phyloP scores from a whole-genome alignment of 2,888 invertebrate species.

The Netelia inedita region DNA sequence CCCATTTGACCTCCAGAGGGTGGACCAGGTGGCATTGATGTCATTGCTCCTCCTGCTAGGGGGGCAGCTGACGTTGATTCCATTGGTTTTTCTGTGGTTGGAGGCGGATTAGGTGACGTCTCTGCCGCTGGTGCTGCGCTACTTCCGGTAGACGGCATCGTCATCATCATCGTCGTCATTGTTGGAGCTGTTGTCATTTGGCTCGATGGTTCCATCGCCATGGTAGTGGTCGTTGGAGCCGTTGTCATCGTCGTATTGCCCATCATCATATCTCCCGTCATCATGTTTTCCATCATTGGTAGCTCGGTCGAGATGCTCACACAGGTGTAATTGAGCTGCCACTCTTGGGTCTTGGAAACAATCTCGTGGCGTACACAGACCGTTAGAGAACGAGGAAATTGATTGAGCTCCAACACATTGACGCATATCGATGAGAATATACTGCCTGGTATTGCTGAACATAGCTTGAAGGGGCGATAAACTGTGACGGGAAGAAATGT shows the following conservation, averaged over 20 bases:
- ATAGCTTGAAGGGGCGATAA: slow-evolving; percentile 77
- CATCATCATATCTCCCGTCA: slow-evolving; percentile 36
- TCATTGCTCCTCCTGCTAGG: slow-evolving; percentile 17
- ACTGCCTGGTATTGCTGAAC: slow-evolving; percentile 77
- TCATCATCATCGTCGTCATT: slow-evolving; percentile 31
- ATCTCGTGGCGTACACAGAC: slow-evolving; percentile 78
- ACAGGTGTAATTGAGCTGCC: slow-evolving; percentile 80
- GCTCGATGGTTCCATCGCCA: neutral
- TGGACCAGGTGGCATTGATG: slow-evolving; percentile 14
- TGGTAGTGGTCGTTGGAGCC: slow-evolving; percentile 3
- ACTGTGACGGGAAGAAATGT: slow-evolving; percentile 67
- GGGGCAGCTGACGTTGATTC: slow-evolving; percentile 1
- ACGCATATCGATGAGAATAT: slow-evolving; percentile 79
- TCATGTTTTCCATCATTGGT: slow-evolving; percentile 62
- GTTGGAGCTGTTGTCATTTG: slow-evolving; percentile 10
- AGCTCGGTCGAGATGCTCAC: slow-evolving; percentile 75
- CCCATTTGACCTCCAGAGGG: neutral
- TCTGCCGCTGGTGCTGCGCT: neutral
- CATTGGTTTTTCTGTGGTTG: neutral
- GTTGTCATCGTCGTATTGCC: slow-evolving; percentile 25
- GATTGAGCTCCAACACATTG: slow-evolving; percentile 77
- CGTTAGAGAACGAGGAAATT: slow-evolving; percentile 77
- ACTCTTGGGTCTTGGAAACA: slow-evolving; percentile 75
- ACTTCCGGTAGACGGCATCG: slow-evolving; percentile 2
- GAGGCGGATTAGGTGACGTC: slow-evolving; percentile 6